Conservation (phyloP, 2,113 vertebrate genomes). For the Chionodraco myersi region DNA sequence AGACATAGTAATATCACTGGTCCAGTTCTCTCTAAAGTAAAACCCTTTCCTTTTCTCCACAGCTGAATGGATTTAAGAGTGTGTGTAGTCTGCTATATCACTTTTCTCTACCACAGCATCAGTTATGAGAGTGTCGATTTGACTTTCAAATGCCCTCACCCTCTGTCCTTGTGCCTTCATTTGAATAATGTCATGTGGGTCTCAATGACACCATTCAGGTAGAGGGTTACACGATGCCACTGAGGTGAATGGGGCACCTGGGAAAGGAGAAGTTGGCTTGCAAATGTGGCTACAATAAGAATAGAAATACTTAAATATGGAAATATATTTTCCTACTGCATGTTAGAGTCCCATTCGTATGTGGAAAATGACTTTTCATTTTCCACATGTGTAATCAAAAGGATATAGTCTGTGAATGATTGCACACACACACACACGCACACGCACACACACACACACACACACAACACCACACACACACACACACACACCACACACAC, state of each 20-base stretch:
- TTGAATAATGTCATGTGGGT: constrained; percentile 52
- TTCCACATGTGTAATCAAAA: background rate
- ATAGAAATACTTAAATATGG: background rate
- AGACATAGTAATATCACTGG: constrained; percentile 20
- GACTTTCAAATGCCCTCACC: constrained; percentile 56
- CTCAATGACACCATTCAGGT: constrained; percentile 53
- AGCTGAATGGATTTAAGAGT: background rate
- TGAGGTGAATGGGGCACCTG: constrained; percentile 11
- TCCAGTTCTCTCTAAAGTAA: background rate
- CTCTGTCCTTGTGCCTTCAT: constrained; percentile 31
- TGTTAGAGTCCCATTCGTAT: too few relatives aligned
- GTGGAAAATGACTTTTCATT: background rate
- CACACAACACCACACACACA: constrained; percentile 46
- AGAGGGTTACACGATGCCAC: constrained; percentile 11
- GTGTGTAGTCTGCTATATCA: background rate
- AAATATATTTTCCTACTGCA: constrained; percentile 33
- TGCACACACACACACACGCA: constrained; percentile 52
- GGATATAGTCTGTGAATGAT: constrained; percentile 36
- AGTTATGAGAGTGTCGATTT: constrained; percentile 54
- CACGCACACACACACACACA: constrained; percentile 48
- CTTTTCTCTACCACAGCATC: background rate
- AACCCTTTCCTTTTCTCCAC: background rate
- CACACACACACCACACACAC: constrained; percentile 43
- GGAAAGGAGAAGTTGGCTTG: constrained; percentile 48
- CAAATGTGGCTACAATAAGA: constrained; percentile 28